Evolutionary conservation across 2,888 invertebrate species (phyloP).

Genomic region (Theretra japonica): DNA sequence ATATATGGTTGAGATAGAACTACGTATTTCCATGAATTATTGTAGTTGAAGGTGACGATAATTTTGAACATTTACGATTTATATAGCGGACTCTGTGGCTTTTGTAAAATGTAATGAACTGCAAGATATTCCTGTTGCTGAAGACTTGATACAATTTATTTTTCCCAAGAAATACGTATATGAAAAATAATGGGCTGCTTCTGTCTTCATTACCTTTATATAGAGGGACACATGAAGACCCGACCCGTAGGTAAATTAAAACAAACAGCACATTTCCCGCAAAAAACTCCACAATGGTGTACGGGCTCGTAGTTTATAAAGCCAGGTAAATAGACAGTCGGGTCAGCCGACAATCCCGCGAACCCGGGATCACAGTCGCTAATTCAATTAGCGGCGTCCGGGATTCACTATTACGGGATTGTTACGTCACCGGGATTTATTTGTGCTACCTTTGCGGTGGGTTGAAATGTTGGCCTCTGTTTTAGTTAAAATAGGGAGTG

Average conservation of each 20-base stretch:
- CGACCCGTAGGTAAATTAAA: constrained; percentile 11
- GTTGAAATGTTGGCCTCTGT: constrained; percentile 36
- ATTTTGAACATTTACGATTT: no score
- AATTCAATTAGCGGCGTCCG: constrained; percentile 60
- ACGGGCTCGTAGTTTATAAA: constrained; percentile 33
- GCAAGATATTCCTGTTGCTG: no score
- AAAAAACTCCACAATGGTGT: constrained; percentile 27
- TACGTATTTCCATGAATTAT: no score
- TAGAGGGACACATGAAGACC: background rate
- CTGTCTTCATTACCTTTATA: background rate
- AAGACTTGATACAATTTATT: background rate
- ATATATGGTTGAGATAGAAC: no score
- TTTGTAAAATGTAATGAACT: no score
- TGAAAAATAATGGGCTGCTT: background rate
- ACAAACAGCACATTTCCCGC: constrained; percentile 1
- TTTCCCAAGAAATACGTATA: background rate
- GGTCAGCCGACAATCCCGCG: constrained; percentile 46
- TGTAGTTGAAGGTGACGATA: no score
- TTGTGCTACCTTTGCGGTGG: constrained; percentile 44
- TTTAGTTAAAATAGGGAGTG: constrained; percentile 11
- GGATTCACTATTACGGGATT: constrained; percentile 53
- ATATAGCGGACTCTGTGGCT: no score
- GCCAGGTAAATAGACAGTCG: constrained; percentile 52
- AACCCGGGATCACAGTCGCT: constrained; percentile 53
- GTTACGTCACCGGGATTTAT: constrained; percentile 61